Evolutionary conservation across 2,797 vertebrate species (phyloP).

Genomic region (Spinibarbus caldwelli): DNA sequence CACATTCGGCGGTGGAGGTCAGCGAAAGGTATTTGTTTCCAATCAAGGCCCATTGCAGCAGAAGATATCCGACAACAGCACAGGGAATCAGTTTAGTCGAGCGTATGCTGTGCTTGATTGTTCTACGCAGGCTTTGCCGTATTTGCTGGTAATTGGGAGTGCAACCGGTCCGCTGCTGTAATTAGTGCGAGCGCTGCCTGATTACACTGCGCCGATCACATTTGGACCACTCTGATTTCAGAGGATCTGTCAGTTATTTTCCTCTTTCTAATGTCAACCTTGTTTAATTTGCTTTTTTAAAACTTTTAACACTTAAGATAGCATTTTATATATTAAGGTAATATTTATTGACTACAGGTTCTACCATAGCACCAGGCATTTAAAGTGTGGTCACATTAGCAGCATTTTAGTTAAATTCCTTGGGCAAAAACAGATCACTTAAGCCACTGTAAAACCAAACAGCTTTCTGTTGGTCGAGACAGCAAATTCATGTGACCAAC

Average conservation of each 20-base stretch:
- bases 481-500: not conserved
- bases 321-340: too few relatives aligned
- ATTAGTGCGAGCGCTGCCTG: slow-evolving; percentile 40
- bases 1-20: slow-evolving; percentile 42
- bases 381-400: not conserved
- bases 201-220: slow-evolving; percentile 21
- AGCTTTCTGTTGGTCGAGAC: not conserved
- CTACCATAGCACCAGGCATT: not conserved
- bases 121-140: slow-evolving; percentile 25
- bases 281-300: slow-evolving; percentile 14
- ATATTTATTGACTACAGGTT: not conserved
- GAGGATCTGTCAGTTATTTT: slow-evolving; percentile 10
- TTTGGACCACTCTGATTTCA: slow-evolving; percentile 20
- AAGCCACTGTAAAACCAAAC: not conserved
- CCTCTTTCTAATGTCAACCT: slow-evolving; percentile 5
- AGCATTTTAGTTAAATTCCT: not conserved
- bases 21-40: slow-evolving; percentile 60
- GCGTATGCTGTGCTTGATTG: slow-evolving; percentile 40
- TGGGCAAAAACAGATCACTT: not conserved
- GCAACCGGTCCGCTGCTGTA: slow-evolving; percentile 25
- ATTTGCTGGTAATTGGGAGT: slow-evolving; percentile 52
- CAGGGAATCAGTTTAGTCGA: slow-evolving; percentile 48
- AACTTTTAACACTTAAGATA: not conserved
- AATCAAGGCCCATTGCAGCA: slow-evolving; percentile 60
- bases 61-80: slow-evolving; percentile 54